Evolutionary conservation across 2,888 invertebrate species (phyloP).

Genomic region (Scaptodrosophila latifasciaeformis): DNA sequence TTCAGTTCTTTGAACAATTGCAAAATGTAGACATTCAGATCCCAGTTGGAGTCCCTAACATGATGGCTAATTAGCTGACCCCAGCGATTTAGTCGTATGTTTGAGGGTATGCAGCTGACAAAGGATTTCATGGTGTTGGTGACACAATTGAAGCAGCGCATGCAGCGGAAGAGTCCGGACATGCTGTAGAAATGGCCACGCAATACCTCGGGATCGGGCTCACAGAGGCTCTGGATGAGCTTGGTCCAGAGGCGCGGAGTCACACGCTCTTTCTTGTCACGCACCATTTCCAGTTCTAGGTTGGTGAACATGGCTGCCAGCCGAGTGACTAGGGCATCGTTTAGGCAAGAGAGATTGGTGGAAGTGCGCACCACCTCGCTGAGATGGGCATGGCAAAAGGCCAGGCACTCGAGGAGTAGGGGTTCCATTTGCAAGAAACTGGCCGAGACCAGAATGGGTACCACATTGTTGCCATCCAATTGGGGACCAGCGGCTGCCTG

Average conservation of each 20-base stretch:
- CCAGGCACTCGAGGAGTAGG: constrained; percentile 88
- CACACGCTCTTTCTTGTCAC: constrained; percentile 92
- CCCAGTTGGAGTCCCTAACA: constrained; percentile 85
- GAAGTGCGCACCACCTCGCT: constrained; percentile 90
- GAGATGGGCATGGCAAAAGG: constrained; percentile 90
- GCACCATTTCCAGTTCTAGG: constrained; percentile 87
- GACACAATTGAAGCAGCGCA: constrained; percentile 83
- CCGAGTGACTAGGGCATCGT: constrained; percentile 84
- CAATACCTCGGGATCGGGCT: constrained; percentile 84
- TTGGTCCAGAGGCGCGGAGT: constrained; percentile 89
- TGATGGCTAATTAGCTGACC: constrained; percentile 85
- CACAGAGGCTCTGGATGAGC: constrained; percentile 85
- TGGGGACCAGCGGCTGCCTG: constrained; percentile 75
- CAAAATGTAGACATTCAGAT: constrained; percentile 86
- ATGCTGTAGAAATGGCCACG: constrained; percentile 89
- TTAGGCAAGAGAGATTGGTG: constrained; percentile 91
- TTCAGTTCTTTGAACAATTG: constrained; percentile 86
- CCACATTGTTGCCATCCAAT: constrained; percentile 88
- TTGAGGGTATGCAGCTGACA: constrained; percentile 83
- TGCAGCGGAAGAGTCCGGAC: constrained; percentile 84
- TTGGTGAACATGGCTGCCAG: constrained; percentile 92
- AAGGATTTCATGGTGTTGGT: constrained; percentile 82
- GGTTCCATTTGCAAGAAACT: constrained; percentile 96
- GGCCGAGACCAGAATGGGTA: constrained; percentile 94
- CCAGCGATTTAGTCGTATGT: constrained; percentile 83